Base-by-base conservation (phyloP, 2,113 vertebrate species). In the Recurvirostra avosetta region DNA sequence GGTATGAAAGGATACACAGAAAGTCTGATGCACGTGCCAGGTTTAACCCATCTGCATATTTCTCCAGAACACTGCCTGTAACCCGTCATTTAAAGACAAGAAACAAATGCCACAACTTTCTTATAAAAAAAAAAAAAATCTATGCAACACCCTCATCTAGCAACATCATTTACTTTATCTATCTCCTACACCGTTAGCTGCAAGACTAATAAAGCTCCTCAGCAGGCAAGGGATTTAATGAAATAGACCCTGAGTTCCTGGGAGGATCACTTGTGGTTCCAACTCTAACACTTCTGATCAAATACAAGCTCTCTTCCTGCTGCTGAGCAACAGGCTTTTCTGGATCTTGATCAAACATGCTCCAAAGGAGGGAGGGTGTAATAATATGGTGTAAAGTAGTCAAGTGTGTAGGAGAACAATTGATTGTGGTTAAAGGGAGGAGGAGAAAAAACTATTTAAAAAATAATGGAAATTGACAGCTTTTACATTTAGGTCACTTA, bases 131-230 rank as follows among this genome's bases (percentile, higher is more conserved):
- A 40, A 40, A 38, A 38, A 38, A 38, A 38, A 38, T 53, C 36
- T 32, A 88, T 73, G 81, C 23, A 75, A 84, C 21, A 62, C 21
- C 23, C 58, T 94, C 8, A 93, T 94, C 92, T 80, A 96, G 92
- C 56, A 95, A 77, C 63, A 94, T 92, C 91, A 96, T 47, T 95
- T 91, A 88, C 63, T 77, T 84, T 80, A 87, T 92, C 88, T 91
- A 76, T 86, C 92, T 97, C 72, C 79, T 94, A 58, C 93, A 86
- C 61, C 11, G 40, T 66, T 94, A 79, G 74, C 61, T 97, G 8
- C 61, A 96, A 97, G 83, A 86, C 96, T 96, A 97, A 96, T 96
- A 97, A 96, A 95, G 71, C 68, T 93, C 88, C 88, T 41, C 95
- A 94, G 95, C 91, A 96, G 92, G 96, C 67, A 92, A 49, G 27